Conservation (phyloP, 2,797 vertebrate genomes). For the Enteromius argenteus region DNA sequence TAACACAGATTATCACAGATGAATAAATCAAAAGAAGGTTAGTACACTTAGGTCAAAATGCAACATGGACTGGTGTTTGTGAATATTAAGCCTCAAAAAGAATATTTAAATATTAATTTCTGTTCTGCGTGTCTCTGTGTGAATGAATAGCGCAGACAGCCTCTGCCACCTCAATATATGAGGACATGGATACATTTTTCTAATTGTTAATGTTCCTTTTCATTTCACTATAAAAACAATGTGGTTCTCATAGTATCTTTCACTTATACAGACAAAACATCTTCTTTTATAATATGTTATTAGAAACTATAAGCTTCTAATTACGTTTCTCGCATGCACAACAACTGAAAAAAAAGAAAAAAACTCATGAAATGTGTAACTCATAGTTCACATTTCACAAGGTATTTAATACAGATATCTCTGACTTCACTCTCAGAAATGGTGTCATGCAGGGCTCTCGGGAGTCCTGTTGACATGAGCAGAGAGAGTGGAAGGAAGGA, state of each 20-base stretch:
- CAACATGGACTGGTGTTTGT: neutral
- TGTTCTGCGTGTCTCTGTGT: neutral
- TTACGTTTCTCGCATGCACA: neutral
- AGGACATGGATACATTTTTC: neutral
- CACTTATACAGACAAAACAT: neutral
- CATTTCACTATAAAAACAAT: too few species aligned
- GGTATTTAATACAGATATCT: conserved; percentile 17
- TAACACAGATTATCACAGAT: neutral
- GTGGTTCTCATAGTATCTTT: too few species aligned
- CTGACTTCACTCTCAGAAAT: conserved; percentile 18
- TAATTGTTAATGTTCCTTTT: too few species aligned
- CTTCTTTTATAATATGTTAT: neutral
- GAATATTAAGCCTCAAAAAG: neutral
- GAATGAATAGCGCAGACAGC: neutral
- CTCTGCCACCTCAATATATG: neutral
- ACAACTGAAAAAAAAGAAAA: neutral
- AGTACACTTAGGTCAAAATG: neutral
- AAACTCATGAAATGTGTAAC: too few species aligned
- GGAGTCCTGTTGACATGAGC: neutral
- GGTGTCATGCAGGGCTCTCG: neutral
- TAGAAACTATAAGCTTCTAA: neutral
- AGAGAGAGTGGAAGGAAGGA: conserved; percentile 33
- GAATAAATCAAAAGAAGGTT: neutral
- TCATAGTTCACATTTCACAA: conserved; percentile 51
- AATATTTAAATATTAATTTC: neutral